Percentiles rank a stretch among this genome's conserved stretches.
These are phyloP conservation scores for Brachionus manjavacas DNA, from an alignment of 1,140 invertebrate genomes.

Conservation along the genomic window DNA sequence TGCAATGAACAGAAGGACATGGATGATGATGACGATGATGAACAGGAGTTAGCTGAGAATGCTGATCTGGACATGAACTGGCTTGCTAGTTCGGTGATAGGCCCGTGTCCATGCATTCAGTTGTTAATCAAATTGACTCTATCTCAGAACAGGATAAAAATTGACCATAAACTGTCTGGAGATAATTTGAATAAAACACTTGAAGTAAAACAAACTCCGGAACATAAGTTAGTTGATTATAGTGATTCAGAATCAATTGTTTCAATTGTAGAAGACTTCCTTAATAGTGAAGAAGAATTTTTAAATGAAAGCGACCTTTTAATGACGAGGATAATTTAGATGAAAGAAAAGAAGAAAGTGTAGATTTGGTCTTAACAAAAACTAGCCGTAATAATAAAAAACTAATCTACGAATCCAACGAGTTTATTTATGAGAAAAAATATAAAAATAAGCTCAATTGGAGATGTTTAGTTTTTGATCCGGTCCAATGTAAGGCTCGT, in stretches of 20 bases:
- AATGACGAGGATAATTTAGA: not conserved
- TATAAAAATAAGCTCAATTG: conserved; percentile 11
- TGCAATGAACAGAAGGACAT: not conserved
- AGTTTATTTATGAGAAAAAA: not conserved
- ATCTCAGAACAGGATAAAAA: not conserved
- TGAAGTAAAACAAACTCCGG: not conserved
- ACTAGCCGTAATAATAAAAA: not conserved
- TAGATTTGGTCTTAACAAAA: not conserved
- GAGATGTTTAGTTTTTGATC: not conserved
- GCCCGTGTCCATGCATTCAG: not conserved
- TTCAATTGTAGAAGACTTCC: not conserved
- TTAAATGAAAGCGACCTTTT: not conserved
- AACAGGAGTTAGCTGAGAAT: not conserved
- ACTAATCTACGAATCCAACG: not conserved
- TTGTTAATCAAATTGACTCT: not conserved
- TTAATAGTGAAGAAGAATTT: not conserved
- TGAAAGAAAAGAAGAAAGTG: not conserved
- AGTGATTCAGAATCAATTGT: not conserved
- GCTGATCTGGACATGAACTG: not conserved
- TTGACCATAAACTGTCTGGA: not conserved
- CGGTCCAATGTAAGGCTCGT: not conserved
- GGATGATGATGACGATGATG: not conserved
- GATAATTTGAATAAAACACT: not conserved
- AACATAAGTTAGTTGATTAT: not conserved
- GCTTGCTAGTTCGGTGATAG: not conserved